phyloP scores from a whole-genome alignment of 2,888 invertebrate species.

The Acrobasis repandana region DNA sequence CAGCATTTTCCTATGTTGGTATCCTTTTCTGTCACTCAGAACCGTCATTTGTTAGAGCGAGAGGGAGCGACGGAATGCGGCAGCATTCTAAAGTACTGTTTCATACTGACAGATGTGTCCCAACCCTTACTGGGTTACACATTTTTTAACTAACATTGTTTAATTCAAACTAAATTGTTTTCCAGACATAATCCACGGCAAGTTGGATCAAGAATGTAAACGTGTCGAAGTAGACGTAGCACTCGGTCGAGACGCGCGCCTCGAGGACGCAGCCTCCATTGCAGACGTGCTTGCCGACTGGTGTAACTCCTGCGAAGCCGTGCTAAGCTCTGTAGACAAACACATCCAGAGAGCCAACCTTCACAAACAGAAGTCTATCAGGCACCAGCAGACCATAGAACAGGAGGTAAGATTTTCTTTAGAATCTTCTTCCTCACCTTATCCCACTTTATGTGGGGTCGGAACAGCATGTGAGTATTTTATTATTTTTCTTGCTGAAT shows the following conservation, averaged over 20 bases:
- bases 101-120: too few species aligned
- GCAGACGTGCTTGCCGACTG: slow-evolving; percentile 92
- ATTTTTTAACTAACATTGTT: too few species aligned
- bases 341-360: slow-evolving; percentile 94
- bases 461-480: too few species aligned
- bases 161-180: slow-evolving; percentile 29
- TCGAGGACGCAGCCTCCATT: slow-evolving; percentile 91
- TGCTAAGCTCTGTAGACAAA: slow-evolving; percentile 93
- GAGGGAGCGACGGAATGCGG: too few species aligned
- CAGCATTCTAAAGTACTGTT: too few species aligned
- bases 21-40: too few species aligned
- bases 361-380: slow-evolving; percentile 90
- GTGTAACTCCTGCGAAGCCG: slow-evolving; percentile 94
- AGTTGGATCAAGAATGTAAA: slow-evolving; percentile 97
- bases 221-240: slow-evolving; percentile 97
- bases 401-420: slow-evolving; percentile 85
- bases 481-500: too few species aligned
- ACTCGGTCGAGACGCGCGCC: slow-evolving; percentile 94
- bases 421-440: too few species aligned
- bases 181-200: slow-evolving; percentile 96
- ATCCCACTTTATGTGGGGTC: too few species aligned
- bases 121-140: too few species aligned
- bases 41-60: too few species aligned
- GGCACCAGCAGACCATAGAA: slow-evolving; percentile 92
- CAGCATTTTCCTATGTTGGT: too few species aligned